phyloP scores from a whole-genome alignment of 2,113 vertebrate species.

The Athene noctua region DNA sequence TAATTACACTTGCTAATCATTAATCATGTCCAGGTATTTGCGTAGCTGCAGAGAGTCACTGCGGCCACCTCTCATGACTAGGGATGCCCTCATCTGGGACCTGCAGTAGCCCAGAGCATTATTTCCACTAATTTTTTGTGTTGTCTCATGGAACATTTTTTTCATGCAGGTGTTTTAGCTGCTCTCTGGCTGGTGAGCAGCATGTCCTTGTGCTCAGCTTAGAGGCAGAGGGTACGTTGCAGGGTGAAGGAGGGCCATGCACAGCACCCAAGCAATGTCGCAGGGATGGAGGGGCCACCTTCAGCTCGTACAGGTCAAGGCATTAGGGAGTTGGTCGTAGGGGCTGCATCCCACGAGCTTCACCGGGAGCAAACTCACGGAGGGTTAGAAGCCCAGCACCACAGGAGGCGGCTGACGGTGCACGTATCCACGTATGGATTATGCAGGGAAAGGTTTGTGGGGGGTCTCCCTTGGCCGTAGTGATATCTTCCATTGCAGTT shows the following conservation, averaged over 20 bases:
- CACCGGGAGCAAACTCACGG: accelerated
- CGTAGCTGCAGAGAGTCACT: neutral
- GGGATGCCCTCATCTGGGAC: neutral
- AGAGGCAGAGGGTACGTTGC: neutral
- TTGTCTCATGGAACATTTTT: neutral
- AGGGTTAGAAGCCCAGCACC: neutral
- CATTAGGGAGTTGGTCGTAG: accelerated
- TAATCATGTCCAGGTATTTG: neutral
- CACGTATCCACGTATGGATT: neutral
- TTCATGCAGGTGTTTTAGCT: neutral
- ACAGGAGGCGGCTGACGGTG: accelerated
- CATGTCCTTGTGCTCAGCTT: accelerated
- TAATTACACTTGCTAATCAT: neutral
- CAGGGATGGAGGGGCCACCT: neutral
- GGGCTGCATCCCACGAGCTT: neutral
- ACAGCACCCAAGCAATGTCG: neutral
- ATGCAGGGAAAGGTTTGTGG: neutral
- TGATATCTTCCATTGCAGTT: constrained; percentile 28
- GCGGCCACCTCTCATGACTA: neutral
- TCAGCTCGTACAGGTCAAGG: neutral
- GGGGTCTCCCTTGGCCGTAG: constrained; percentile 5
- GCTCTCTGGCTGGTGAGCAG: neutral
- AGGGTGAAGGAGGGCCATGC: neutral
- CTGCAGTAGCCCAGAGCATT: neutral
- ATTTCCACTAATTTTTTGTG: neutral